phyloP scores from a whole-genome alignment of 2,113 vertebrate genomes.

The Trichomycterus rosablanca region DNA sequence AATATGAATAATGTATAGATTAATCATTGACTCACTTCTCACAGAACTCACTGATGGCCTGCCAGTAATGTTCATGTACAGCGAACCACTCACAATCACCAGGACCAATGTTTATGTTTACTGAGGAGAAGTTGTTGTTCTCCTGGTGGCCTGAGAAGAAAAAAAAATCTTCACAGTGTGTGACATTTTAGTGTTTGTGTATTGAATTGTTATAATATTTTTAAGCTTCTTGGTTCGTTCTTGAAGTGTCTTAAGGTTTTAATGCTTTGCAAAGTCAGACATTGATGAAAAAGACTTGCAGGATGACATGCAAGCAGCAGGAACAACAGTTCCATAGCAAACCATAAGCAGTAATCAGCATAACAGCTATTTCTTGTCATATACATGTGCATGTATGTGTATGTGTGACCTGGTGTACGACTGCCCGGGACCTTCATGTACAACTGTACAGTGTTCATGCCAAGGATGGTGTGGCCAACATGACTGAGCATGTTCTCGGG shows the following conservation, averaged over 20 bases:
- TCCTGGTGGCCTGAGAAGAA: conserved; percentile 80
- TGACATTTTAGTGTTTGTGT: too few relatives aligned
- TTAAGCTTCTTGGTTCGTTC: neutral
- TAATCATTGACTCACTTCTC: conserved; percentile 71
- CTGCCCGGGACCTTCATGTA: conserved; percentile 95
- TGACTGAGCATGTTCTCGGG: conserved; percentile 91
- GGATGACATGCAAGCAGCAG: too few relatives aligned
- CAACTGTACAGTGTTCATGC: conserved; percentile 94
- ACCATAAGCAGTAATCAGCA: too few relatives aligned
- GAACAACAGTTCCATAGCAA: too few relatives aligned
- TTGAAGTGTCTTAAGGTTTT: neutral
- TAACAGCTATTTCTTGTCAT: too few relatives aligned
- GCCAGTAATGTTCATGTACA: conserved; percentile 87
- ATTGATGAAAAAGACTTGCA: too few relatives aligned
- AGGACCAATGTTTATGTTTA: conserved; percentile 89
- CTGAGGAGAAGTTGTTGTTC: conserved; percentile 91
- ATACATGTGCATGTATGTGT: neutral
- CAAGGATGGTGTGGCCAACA: conserved; percentile 88
- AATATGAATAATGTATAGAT: too few relatives aligned
- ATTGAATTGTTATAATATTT: neutral
- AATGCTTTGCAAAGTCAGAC: too few relatives aligned
- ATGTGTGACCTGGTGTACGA: conserved; percentile 79
- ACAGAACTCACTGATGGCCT: conserved; percentile 82
- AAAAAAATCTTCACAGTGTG: too few relatives aligned
- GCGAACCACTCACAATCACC: conserved; percentile 93